phyloP scores from a whole-genome alignment of 2,888 invertebrate genomes.

The Arge pagana region DNA sequence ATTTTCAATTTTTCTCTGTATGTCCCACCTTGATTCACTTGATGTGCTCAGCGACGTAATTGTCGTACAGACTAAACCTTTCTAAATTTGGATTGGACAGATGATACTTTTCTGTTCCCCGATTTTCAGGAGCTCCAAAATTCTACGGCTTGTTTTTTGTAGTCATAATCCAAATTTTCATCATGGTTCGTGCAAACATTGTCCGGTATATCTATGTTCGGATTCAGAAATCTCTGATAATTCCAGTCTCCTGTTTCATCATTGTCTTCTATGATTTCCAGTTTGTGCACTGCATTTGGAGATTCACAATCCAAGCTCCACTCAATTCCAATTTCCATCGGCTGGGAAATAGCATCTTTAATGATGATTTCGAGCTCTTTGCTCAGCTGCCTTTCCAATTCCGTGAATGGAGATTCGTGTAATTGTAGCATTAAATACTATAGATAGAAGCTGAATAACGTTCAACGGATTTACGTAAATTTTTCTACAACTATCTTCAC shows the following conservation, averaged over 20 bases:
- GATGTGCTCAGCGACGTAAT: no score
- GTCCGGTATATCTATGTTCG: background rate
- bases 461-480: background rate
- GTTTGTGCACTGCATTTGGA: background rate
- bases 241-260: background rate
- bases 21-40: no score
- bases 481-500: background rate
- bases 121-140: background rate
- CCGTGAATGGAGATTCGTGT: background rate
- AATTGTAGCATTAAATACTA: background rate
- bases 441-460: background rate
- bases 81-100: background rate
- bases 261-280: slow-evolving; percentile 1
- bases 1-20: no score
- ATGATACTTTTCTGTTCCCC: background rate
- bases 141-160: background rate
- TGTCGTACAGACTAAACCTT: no score
- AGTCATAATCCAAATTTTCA: background rate
- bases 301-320: background rate
- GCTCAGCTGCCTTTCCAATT: background rate
- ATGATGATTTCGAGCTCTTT: background rate
- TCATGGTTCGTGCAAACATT: background rate
- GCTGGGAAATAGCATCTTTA: background rate
- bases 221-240: background rate
- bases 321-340: background rate